A percentile compares a stretch with the other conserved stretches of the same genome.
These are phyloP conservation scores for Tapirus terrestris DNA, from an alignment of 2,113 vertebrate genomes.

Conservation along the genomic window DNA sequence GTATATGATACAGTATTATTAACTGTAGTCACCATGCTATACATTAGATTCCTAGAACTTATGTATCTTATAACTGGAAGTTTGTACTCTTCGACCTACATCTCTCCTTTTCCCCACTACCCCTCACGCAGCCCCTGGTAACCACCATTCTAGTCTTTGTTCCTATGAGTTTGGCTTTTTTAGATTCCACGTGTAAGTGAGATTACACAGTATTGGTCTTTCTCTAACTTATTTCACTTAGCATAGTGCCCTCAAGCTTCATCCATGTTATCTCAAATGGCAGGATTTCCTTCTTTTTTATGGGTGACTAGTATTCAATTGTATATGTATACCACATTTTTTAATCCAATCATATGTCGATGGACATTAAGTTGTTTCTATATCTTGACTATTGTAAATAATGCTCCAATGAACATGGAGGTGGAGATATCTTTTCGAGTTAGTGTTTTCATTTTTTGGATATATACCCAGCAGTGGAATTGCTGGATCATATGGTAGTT, in stretches of 20 bases:
- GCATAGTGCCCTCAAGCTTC: background rate
- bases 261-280: background rate
- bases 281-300: background rate
- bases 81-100: background rate
- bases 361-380: background rate
- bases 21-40: background rate
- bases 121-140: background rate
- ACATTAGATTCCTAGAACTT: background rate
- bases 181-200: background rate
- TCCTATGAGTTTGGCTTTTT: background rate
- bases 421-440: background rate
- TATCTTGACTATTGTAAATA: background rate
- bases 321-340: no score
- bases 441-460: background rate
- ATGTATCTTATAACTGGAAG: background rate
- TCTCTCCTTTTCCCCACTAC: background rate
- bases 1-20: background rate
- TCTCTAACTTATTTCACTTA: background rate
- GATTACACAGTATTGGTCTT: background rate
- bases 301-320: background rate
- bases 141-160: background rate
- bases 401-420: background rate
- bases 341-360: background rate
- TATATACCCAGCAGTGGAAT: background rate
- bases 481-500: background rate